Evolutionary conservation across 2,797 vertebrate species (phyloP), one percentile per base, ranked within the genome.

Genomic region (Pangasius macronema): DNA sequence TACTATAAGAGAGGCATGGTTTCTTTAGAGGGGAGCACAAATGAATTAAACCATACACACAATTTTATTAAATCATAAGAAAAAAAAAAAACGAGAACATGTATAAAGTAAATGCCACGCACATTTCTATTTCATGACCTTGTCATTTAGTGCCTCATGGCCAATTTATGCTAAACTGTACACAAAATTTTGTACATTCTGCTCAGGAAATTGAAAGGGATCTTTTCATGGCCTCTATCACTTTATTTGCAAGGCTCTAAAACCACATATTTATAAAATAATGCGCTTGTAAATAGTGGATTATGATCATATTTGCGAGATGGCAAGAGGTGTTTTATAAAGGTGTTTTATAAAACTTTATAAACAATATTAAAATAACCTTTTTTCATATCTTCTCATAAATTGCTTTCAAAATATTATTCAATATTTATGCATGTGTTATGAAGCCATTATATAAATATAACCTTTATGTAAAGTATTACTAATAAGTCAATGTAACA

Each of bases 261-360:
- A 24, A 80, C 14, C 18, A 36, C 22, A 81, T 42, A 61, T 59
- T 81, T 80, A 80, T 57, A 81, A 61, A 61, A n/a, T 18, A n/a
- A 42, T 82, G 55, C 1, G 5, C 33, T 80, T 24, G 20, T 24
- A 36, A 11, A 36, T 80, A 36, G 16, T 3, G 11, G 10, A 27
- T 49, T 27, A 73, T 73, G 27, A 68, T 63, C 8, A 63, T 16
- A 68, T 68, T 68, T 33, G 16, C 22, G 22, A 39, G 36, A 24
- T 68, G 30, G 30, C n/a, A 36, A 70, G 18, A 3, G 3, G 10
- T 30, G 39, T 30, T 55, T 20, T 30, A 53, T 53, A 18, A 76
- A 55, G 16, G n/a, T n/a, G n/a, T n/a, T n/a, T n/a, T n/a, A n/a
- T n/a, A 46, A 72, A 11, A 42, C 36, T 10, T 22, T 72, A 36